Base-by-base conservation (phyloP, 2,797 vertebrate genomes). In the Salmo trutta region DNA sequence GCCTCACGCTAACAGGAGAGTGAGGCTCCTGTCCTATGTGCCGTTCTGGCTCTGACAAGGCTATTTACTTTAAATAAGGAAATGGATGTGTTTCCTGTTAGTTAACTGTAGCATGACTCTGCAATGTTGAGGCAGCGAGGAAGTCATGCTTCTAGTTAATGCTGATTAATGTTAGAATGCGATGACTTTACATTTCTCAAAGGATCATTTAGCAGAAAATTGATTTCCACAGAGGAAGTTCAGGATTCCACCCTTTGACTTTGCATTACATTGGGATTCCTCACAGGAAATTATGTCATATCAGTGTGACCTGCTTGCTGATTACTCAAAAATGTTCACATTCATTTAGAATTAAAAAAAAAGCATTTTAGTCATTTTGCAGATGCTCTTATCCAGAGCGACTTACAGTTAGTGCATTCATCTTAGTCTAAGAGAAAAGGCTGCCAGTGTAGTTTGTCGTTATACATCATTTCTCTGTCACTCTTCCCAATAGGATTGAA, bases 211-310 rank as follows among this genome's bases (percentile, higher is more conserved):
- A 52, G 15, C 19, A 29, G 51, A 51, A 54, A 14, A 27, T 47
- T 75, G 79, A 69, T 51, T 51, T 71, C 80, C 75, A 27, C 56
- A 17, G 36, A 71, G 59, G 53, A 73, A 27, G 27, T 56, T 54
- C 36, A 73, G 80, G 77, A 85, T 86, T 87, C 83, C 82, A 16
- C 3, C 73, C 31, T 3, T 19, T 19, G 15, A 73, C 52, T 3
- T 17, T 51, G 47, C 10, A 77, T 2, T 2, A 71, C 54, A 31
- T 16, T 17, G 52, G 51, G 52, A 31, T 29, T 52, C 16, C 71
- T 1, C 2, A 31, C 66, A 85, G 88, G 85, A 90, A 87, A 77
- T 85, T 1, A 87, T 87, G 78, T 86, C 83, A 86, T 67, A 54
- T 68, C 6, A 5, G 66, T 83, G 89, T 85, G 84, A 85, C 83